Percentiles rank a stretch among this genome's conserved stretches.
Conservation (phyloP, 2,113 vertebrate species). For the Sinosuthora webbiana region DNA sequence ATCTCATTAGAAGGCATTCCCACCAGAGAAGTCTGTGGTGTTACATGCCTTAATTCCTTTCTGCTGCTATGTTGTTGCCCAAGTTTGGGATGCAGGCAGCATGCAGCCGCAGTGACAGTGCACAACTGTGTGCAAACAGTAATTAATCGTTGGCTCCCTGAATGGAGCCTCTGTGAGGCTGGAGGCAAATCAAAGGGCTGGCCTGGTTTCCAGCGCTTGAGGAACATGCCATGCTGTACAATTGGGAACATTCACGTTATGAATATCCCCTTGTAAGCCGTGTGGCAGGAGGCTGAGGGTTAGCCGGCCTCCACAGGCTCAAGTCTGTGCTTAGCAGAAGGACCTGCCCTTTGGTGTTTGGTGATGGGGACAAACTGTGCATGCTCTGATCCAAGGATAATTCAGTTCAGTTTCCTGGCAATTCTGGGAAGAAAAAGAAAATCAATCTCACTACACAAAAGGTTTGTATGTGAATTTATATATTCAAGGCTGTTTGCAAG, state of each 20-base stretch:
- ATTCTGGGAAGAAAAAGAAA: slow-evolving; percentile 32
- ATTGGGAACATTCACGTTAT: slow-evolving; percentile 47
- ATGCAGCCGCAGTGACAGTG: not conserved
- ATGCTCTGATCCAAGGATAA: not conserved
- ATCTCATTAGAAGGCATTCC: slow-evolving; percentile 37
- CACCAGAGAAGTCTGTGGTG: not conserved
- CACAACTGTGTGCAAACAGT: slow-evolving; percentile 47
- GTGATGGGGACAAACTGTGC: slow-evolving; percentile 22
- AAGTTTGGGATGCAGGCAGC: slow-evolving; percentile 45
- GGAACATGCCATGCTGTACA: not conserved
- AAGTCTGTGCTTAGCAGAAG: slow-evolving; percentile 9
- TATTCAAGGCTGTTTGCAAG: slow-evolving; percentile 11
- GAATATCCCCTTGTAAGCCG: slow-evolving; percentile 42
- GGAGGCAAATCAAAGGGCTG: slow-evolving; percentile 53
- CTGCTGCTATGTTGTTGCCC: slow-evolving; percentile 16
- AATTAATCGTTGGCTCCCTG: slow-evolving; percentile 50
- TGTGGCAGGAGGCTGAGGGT: not conserved
- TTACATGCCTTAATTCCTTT: slow-evolving; percentile 31
- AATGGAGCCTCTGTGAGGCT: slow-evolving; percentile 62
- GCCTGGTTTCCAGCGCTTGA: not conserved
- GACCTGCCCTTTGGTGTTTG: not conserved
- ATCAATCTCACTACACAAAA: not conserved
- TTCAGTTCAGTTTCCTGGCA: slow-evolving; percentile 60
- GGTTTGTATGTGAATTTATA: slow-evolving; percentile 26
- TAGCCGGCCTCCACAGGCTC: slow-evolving; percentile 28